Evolutionary conservation across 2,888 invertebrate genomes (phyloP), one percentile per base, ranked within the genome.

Genomic region (Bombyx huttoni): DNA sequence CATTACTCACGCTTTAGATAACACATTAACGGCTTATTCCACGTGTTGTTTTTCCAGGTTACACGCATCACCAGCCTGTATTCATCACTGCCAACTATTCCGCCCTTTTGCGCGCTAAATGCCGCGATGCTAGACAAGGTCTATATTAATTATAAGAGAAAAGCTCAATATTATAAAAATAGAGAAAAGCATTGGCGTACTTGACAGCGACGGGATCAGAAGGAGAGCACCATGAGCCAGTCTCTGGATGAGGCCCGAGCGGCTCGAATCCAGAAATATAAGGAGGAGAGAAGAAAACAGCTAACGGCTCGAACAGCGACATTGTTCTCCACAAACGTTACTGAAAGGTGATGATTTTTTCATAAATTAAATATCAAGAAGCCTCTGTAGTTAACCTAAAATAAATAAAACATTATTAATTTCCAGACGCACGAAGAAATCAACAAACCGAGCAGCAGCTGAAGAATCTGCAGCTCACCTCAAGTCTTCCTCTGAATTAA

Each of bases 261-360:
- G 70, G 91, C 91, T 76, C 87, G 93, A 70, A 92, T 93, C 65
- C 91, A 91, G 64, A 90, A 90, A 63, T 94, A 93, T 78, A 94
- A 94, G 73, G 94, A 94, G 67, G 92, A 94, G 70, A 86, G 94
- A 52, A 89, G 92, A 56, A 90, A 89, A 64, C 93, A 94, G 74
- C 81, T 94, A 56, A 92, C 91, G 46, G 90, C 91, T n/a, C 91
- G 90, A 63, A 85, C 87, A 50, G 85, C 86, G 47, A 78, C 82
- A 54, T 89, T 93, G 62, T 90, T 93, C 68, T 91, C 92, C 59
- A 91, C 92, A 53, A 91, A 92, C 72, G 90, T 94, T 56, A 86
- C 88, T 62, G 85, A 86, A 59, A 78, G 87, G 88, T 88, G 54
- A 59, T 46, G 46, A 7, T 46, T 47, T 40, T 34, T 48, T 33